These are phyloP conservation scores for Hermetia illucens DNA, from an alignment of 1,140 invertebrate species.

Conservation along the genomic window DNA sequence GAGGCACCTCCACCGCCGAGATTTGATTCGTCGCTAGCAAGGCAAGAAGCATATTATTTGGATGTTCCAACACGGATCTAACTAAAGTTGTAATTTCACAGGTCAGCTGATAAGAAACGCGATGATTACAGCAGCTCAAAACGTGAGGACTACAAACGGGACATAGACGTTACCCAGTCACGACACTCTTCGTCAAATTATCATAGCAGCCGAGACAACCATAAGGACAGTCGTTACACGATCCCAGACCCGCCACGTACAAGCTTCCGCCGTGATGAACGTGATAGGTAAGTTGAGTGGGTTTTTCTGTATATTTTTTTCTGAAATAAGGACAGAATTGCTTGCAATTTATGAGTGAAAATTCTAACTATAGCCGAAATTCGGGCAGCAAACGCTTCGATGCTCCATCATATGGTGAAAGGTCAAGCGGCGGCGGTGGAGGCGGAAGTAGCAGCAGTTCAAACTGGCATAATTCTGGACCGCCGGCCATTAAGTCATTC, in stretches of 20 bases:
- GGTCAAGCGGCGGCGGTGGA: constrained; percentile 10
- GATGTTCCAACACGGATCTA: background rate
- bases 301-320: too few relatives aligned
- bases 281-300: too few relatives aligned
- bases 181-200: constrained; percentile 13
- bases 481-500: constrained; percentile 3
- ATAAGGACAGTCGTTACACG: constrained; percentile 1
- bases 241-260: background rate
- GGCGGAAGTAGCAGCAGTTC: constrained; percentile 18
- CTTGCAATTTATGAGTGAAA: background rate
- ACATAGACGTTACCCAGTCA: background rate
- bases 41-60: constrained; percentile 1
- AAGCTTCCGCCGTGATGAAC: background rate
- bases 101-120: too few relatives aligned
- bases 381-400: constrained; percentile 25
- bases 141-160: constrained; percentile 8
- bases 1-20: constrained; percentile 31
- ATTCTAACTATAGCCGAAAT: constrained; percentile 3
- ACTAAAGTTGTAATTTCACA: too few relatives aligned
- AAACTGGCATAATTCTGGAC: constrained; percentile 16
- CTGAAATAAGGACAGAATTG: constrained; percentile 11
- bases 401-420: constrained; percentile 9
- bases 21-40: constrained; percentile 22
- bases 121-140: constrained; percentile 10
- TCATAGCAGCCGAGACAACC: constrained; percentile 14